These are phyloP conservation scores for Tauraco erythrolophus DNA, from an alignment of 2,113 vertebrate species.

Conservation along the genomic window DNA sequence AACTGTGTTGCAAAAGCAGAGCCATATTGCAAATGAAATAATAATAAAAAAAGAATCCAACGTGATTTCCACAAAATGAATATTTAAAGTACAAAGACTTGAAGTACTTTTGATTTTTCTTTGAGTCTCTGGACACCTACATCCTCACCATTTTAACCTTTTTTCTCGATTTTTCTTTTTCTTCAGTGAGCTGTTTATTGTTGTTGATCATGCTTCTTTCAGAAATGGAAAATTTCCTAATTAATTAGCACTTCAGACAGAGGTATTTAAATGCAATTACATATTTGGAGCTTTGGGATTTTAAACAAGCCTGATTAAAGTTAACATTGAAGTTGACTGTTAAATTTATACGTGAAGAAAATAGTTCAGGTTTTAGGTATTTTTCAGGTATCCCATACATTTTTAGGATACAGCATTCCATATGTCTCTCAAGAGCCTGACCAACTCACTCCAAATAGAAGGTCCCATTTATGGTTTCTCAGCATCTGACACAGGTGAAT, in stretches of 20 bases:
- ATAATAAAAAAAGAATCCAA: neutral
- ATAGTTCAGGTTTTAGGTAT: neutral
- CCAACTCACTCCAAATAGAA: neutral
- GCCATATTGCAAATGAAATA: neutral
- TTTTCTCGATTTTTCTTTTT: neutral
- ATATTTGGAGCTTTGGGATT: neutral
- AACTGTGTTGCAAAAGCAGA: neutral
- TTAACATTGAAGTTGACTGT: neutral
- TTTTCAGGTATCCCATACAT: neutral
- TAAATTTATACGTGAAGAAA: neutral
- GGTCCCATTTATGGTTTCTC: neutral
- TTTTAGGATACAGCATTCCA: neutral
- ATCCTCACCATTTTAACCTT: neutral
- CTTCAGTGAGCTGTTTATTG: neutral
- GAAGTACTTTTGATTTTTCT: neutral
- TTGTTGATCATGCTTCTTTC: neutral
- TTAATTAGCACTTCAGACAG: conserved; percentile 15
- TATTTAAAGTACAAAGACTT: neutral
- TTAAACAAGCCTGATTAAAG: neutral
- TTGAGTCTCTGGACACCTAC: neutral
- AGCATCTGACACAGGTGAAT: neutral
- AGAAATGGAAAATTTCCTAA: neutral
- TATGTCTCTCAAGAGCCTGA: neutral
- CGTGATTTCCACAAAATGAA: neutral
- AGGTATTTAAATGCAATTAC: conserved; percentile 1